Conservation (phyloP, 2,888 invertebrate species). For the Caenorhabditis japonica region DNA sequence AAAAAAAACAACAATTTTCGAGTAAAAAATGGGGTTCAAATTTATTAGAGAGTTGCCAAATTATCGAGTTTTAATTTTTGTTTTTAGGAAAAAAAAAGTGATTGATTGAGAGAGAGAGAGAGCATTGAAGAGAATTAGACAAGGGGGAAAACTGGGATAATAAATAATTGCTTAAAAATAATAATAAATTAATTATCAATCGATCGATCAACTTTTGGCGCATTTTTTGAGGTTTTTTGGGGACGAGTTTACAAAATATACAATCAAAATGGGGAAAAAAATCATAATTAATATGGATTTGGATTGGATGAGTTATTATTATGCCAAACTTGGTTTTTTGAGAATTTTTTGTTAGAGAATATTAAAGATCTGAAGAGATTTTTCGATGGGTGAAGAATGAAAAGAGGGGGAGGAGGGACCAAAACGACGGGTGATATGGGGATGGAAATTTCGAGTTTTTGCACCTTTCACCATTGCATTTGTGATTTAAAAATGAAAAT, state of each 20-base stretch:
- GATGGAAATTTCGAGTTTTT: too few relatives aligned
- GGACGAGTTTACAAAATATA: constrained; percentile 18
- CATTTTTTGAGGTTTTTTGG: background rate
- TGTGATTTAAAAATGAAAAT: background rate
- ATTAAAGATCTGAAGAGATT: constrained; percentile 36
- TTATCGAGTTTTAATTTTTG: too few relatives aligned
- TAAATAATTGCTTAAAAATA: constrained; percentile 4
- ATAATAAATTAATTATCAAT: constrained; percentile 22
- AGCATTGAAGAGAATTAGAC: constrained; percentile 1
- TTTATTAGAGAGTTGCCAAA: too few relatives aligned
- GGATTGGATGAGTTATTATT: background rate
- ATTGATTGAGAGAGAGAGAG: constrained; percentile 2
- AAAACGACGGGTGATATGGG: constrained; percentile 23
- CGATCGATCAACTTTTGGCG: constrained; percentile 10
- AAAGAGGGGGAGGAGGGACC: too few relatives aligned
- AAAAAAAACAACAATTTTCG: background rate
- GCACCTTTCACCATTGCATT: too few relatives aligned
- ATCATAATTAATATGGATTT: background rate
- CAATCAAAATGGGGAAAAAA: constrained; percentile 11
- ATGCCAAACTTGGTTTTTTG: background rate
- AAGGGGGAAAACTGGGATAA: constrained; percentile 18
- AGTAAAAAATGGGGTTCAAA: too few relatives aligned
- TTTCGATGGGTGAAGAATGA: constrained; percentile 26
- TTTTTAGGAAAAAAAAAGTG: background rate
- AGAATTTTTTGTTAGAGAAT: background rate